Evolutionary conservation across 1,140 invertebrate species (phyloP).

Genomic region (Rhopalosiphum maidis): DNA sequence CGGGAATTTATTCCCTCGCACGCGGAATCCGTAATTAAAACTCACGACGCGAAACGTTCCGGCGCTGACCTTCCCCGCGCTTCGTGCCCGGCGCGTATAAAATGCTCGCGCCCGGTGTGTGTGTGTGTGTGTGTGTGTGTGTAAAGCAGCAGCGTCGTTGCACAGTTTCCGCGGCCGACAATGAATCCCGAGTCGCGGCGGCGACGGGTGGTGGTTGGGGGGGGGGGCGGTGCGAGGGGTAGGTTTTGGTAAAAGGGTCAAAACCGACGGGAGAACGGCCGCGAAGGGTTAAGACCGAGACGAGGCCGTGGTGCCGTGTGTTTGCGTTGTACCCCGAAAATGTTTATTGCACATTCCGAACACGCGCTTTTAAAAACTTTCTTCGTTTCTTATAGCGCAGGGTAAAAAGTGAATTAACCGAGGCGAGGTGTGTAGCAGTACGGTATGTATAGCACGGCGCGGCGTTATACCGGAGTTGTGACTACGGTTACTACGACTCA

Average conservation of each 20-base stretch:
- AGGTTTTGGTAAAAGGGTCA: slow-evolving; percentile 24
- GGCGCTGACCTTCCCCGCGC: not conserved
- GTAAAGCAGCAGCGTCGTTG: not conserved
- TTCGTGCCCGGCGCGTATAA: not conserved
- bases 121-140: too few species aligned
- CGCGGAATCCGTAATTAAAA: slow-evolving; percentile 46
- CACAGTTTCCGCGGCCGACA: not conserved
- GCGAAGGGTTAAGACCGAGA: not conserved
- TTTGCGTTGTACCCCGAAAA: slow-evolving; percentile 21
- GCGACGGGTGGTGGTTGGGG: not conserved
- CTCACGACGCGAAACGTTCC: slow-evolving; percentile 17
- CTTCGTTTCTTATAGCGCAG: slow-evolving; percentile 25
- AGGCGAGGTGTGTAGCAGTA: not conserved
- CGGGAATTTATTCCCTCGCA: not conserved
- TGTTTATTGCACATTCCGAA: slow-evolving; percentile 53
- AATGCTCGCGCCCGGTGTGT: not conserved
- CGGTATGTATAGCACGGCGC: not conserved
- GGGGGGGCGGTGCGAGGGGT: not conserved
- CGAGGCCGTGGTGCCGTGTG: not conserved
- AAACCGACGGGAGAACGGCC: not conserved
- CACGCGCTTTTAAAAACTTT: slow-evolving; percentile 52
- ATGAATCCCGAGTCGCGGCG: not conserved
- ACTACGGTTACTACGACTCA: not conserved
- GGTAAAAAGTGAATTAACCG: slow-evolving; percentile 43
- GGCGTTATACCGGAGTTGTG: not conserved